Evolutionary conservation across 2,797 vertebrate species (phyloP), one percentile per base, ranked within the genome.

Genomic region (Myoxocephalus aenaeus): DNA sequence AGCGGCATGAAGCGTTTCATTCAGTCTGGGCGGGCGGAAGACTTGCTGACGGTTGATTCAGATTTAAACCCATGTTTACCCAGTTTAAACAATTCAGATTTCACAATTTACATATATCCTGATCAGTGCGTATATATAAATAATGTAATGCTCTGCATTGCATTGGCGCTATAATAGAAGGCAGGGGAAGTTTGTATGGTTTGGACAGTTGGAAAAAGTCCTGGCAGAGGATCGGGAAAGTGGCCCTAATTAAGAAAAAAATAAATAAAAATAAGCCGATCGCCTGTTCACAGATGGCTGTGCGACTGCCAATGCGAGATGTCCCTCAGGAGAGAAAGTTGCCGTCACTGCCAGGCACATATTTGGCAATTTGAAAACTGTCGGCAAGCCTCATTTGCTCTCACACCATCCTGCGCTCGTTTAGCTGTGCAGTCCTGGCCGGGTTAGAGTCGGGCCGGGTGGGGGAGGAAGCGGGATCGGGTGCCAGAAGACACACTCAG

Each of bases 281-380:
- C n/a, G 62, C 79, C 79, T 69, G 83, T 82, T 85, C 92, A 87
- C 93, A 94, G 93, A 93, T 92, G 89, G 92, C 85, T 83, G 90
- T 86, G 65, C 77, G 80, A 61, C 88, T 92, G 90, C 92, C 90
- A 90, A 90, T 89, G 89, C 83, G 89, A 91, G 80, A 88, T 83
- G 73, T 92, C 90, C 90, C 90, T 75, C 9, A 86, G 91, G 90
- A 90, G 59, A 63, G 54, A 86, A 87, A 91, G 76, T 81, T 81
- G 79, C 76, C 82, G 69, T 65, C 62, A 25, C 88, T 90, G 89
- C 88, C 90, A 92, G 84, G 79, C 78, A 85, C 83, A 86, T 84
- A 89, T 84, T 87, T 94, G 91, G 92, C 92, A 90, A 85, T 91
- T 89, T 80, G 78, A 68, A 81, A 83, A 73, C 73, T 70, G 85